Base-by-base conservation (phyloP, 1,140 invertebrate genomes). In the Hyles euphorbiae region DNA sequence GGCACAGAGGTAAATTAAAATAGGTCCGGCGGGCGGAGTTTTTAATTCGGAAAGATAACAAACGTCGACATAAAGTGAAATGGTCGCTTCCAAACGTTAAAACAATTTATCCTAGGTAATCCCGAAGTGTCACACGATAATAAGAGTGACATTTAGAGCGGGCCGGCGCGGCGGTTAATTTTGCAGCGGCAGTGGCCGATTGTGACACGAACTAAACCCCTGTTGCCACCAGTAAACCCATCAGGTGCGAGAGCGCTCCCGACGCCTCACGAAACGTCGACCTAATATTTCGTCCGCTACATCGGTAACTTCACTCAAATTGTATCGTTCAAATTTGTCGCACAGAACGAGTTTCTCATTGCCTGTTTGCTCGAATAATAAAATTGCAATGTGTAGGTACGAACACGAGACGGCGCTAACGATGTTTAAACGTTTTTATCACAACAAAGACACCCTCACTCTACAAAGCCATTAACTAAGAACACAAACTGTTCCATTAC, bases 81-180 rank as follows among this genome's bases (percentile, higher is more conserved):
- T 77, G 72, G 72, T 58, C 74, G 70, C 67, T 78, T 74, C 65
- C 70, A 64, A 85, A 84, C 69, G 83, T 74, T 84, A 83, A 86
- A 88, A 88, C 83, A 88, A 88, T 88, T 87, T 83, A 88, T 87
- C 78, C 80, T 72, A 74, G 67, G 78, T 87, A 88, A 88, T 85
- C 85, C 83, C 63, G 61, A 67, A 78, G 73, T 87, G 85, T 87
- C 85, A 82, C 80, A 86, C 73, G 82, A 86, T 88, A 87, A 87
- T 87, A 88, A 84, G 81, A 86, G 78, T 87, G 85, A 88, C 85
- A 85, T 83, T 87, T 84, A 74, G 81, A 84, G 76, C 74, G 72
- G 71, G 71, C 77, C 61, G 68, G 65, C 63, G 74, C 70, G 70
- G 73, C 71, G 75, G 81, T 83, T 85, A 85, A 85, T 85, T 82